Conservation (phyloP, 92 coral and sea anemone species). For the Metridium senile region DNA sequence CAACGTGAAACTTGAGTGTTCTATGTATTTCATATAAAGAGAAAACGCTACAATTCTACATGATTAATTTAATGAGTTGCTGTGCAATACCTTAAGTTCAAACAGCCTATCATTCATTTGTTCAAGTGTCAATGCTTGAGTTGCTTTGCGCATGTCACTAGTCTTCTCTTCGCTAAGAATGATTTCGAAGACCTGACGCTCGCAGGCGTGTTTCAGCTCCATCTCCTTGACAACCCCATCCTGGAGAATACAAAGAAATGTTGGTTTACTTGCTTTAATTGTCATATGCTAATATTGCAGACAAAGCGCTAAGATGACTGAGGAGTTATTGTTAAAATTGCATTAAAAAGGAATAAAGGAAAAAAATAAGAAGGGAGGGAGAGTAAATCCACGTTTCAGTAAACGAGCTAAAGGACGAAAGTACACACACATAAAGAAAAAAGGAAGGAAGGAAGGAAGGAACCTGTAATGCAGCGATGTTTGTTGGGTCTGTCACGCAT, state of each 20-base stretch:
- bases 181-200: slow-evolving; percentile 79
- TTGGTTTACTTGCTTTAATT: too few relatives aligned
- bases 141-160: slow-evolving; percentile 65
- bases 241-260: too few relatives aligned
- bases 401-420: too few relatives aligned
- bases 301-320: too few relatives aligned
- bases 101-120: slow-evolving; percentile 73
- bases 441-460: not conserved
- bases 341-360: not conserved
- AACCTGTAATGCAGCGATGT: slow-evolving; percentile 88
- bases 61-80: too few relatives aligned
- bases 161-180: slow-evolving; percentile 78
- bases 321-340: too few relatives aligned
- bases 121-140: slow-evolving; percentile 68
- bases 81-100: slow-evolving; percentile 95
- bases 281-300: too few relatives aligned
- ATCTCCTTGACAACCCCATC: slow-evolving; percentile 96
- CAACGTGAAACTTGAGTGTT: too few relatives aligned
- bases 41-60: too few relatives aligned
- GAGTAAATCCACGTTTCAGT: not conserved
- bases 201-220: slow-evolving; percentile 92
- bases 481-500: slow-evolving; percentile 57
- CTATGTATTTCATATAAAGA: too few relatives aligned
- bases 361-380: not conserved
- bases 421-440: too few relatives aligned